Conservation (phyloP, 2,797 vertebrate genomes). For the Parauchenoglanis punctatus region DNA sequence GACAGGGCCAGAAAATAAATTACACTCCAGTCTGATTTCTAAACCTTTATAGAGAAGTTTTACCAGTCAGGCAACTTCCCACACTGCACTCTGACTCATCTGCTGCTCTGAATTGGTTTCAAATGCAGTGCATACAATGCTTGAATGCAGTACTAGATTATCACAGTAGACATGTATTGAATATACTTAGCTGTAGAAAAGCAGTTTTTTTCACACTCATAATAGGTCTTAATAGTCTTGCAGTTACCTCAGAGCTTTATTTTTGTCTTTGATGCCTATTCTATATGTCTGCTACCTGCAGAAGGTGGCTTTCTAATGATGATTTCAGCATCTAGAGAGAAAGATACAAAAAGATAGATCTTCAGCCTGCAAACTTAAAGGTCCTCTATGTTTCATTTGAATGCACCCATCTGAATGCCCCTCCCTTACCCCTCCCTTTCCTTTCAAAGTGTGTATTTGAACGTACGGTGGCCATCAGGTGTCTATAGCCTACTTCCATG, state of each 20-base stretch:
- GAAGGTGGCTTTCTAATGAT: background rate
- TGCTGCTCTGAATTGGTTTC: background rate
- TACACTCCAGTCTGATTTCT: background rate
- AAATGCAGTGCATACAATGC: background rate
- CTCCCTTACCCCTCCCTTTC: too few species aligned
- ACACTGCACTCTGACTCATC: constrained; percentile 9
- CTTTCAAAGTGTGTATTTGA: too few species aligned
- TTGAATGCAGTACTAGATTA: background rate
- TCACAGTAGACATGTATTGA: background rate
- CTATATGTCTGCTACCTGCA: background rate
- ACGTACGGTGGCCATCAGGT: too few species aligned
- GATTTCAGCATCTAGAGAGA: background rate
- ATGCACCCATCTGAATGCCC: too few species aligned
- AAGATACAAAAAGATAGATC: background rate
- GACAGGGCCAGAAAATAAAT: background rate
- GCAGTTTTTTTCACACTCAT: background rate
- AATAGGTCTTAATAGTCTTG: background rate
- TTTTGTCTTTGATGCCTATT: background rate
- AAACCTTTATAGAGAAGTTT: constrained; percentile 7
- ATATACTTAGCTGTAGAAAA: constrained; percentile 3
- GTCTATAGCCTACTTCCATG: too few species aligned
- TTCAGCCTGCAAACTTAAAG: too few species aligned
- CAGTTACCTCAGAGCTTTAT: background rate
- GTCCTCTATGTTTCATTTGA: too few species aligned
- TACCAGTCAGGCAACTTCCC: constrained; percentile 10